Percentiles rank a stretch among this genome's conserved stretches.
phyloP scores from a whole-genome alignment of 1,140 invertebrate species.

The Drosophila elegans region DNA sequence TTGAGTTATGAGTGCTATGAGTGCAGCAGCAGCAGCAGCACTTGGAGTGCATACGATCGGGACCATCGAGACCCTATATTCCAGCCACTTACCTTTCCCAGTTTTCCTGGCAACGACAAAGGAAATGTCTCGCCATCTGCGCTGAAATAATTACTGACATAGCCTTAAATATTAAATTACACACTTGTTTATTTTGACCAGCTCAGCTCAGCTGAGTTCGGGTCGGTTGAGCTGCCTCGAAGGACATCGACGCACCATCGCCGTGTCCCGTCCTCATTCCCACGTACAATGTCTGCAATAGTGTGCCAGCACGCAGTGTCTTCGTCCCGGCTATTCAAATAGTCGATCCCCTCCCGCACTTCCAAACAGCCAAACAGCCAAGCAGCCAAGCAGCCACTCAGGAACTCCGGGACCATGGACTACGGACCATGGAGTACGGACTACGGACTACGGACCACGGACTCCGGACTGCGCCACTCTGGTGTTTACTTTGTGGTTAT shows the following conservation, averaged over 20 bases:
- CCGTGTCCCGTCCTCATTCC: slow-evolving; percentile 28
- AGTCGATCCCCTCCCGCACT: slow-evolving; percentile 50
- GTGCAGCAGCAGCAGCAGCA: slow-evolving; percentile 6
- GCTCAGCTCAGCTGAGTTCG: slow-evolving; percentile 14
- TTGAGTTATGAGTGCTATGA: slow-evolving; percentile 33
- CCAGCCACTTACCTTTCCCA: neutral
- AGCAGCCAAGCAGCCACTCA: slow-evolving; percentile 13
- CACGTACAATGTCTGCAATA: slow-evolving; percentile 52
- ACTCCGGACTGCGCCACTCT: slow-evolving; percentile 56
- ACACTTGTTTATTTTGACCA: slow-evolving; percentile 76
- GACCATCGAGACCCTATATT: neutral
- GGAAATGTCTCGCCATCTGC: slow-evolving; percentile 56
- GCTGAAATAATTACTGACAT: slow-evolving; percentile 79
- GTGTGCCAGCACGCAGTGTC: slow-evolving; percentile 56
- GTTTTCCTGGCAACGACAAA: slow-evolving; percentile 33
- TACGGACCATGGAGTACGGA: neutral
- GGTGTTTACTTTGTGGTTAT: slow-evolving; percentile 82
- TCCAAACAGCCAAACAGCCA: slow-evolving; percentile 16
- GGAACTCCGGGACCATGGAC: neutral
- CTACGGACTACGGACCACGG: slow-evolving; percentile 1
- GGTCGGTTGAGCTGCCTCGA: slow-evolving; percentile 11
- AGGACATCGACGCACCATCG: slow-evolving; percentile 39
- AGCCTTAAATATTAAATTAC: slow-evolving; percentile 82
- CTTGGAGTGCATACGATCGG: slow-evolving; percentile 16
- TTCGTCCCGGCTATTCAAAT: slow-evolving; percentile 72